These are phyloP conservation scores for Adrianichthys oophorus DNA, from an alignment of 2,797 vertebrate species.

Conservation along the genomic window DNA sequence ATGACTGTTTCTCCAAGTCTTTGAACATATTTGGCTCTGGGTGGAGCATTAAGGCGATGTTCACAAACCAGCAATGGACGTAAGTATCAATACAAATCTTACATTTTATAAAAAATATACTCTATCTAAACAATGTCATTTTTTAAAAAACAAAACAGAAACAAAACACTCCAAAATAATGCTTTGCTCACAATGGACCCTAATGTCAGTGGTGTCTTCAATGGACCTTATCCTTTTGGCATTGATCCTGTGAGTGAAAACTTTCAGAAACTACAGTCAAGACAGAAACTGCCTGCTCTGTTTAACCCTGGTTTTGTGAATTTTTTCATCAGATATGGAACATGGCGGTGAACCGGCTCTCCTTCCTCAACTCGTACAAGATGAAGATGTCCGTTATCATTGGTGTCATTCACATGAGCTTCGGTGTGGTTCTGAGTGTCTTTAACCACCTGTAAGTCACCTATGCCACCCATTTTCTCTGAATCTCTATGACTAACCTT, in stretches of 20 bases:
- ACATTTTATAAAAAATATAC: background rate
- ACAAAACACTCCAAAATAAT: constrained; percentile 79
- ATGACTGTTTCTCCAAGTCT: constrained; percentile 97
- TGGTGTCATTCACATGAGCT: constrained; percentile 93
- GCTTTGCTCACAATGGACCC: constrained; percentile 85
- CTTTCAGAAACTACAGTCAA: background rate
- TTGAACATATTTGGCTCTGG: constrained; percentile 90
- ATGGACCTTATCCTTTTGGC: constrained; percentile 89
- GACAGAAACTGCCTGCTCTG: background rate
- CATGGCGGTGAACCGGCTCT: constrained; percentile 92
- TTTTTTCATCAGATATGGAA: constrained; percentile 89
- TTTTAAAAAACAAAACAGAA: constrained; percentile 54
- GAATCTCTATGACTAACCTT: background rate
- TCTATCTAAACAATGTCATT: background rate
- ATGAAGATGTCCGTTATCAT: constrained; percentile 99
- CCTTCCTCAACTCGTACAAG: constrained; percentile 97
- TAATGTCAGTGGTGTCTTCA: constrained; percentile 88
- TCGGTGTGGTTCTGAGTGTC: constrained; percentile 89
- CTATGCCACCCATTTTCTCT: background rate
- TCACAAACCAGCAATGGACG: constrained; percentile 83
- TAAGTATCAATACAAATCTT: constrained; percentile 70
- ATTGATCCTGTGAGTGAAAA: constrained; percentile 90
- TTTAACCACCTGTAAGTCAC: constrained; percentile 94
- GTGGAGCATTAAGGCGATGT: constrained; percentile 95
- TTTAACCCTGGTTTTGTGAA: constrained; percentile 24